Evolutionary conservation across 2,113 vertebrate genomes (phyloP), one percentile per base, ranked within the genome.

Genomic region (Microtus pennsylvanicus): DNA sequence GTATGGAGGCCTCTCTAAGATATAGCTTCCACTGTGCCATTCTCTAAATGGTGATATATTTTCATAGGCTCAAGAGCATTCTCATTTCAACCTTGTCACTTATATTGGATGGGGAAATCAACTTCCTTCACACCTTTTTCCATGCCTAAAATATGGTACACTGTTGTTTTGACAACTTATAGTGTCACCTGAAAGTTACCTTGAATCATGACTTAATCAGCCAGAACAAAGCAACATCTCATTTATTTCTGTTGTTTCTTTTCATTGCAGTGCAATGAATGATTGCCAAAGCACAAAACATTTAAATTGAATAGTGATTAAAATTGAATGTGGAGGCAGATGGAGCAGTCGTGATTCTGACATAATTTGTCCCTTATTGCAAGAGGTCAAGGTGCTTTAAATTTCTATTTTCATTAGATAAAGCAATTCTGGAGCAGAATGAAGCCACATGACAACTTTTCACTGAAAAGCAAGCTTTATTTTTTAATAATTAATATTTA

Each of bases 131-230:
- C 92, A 95, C 70, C 77, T 94, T 94, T 94, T 89, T 80, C 75
- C 24, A 11, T 70, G 96, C 81, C 86, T 93, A 94, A 97, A 96
- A 72, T 93, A 95, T 95, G 96, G 87, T 87, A 90, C n/a, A 90
- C 87, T 94, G 90, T 87, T 98, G 91, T 96, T 98, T 96, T 97
- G 96, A 98, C 92, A 96, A 97, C 81, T 96, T 97, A 83, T 97
- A 96, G 76, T 97, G 96, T 98, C 97, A 98, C 96, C 96, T 98
- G 96, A 98, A 98, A 98, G 98, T 98, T 97, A 98, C 98, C 98
- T 98, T 98, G 98, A 98, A 98, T 98, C 97, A 97, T 97, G 91
- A 97, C 98, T 98, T 98, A 98, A 98, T 98, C 94, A 90, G 33
- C 94, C 96, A 94, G 97, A 98, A 97, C 94, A 97, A 98, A 98